Conservation (phyloP, 2,113 vertebrate genomes). For the Mionectes macconnelli region DNA sequence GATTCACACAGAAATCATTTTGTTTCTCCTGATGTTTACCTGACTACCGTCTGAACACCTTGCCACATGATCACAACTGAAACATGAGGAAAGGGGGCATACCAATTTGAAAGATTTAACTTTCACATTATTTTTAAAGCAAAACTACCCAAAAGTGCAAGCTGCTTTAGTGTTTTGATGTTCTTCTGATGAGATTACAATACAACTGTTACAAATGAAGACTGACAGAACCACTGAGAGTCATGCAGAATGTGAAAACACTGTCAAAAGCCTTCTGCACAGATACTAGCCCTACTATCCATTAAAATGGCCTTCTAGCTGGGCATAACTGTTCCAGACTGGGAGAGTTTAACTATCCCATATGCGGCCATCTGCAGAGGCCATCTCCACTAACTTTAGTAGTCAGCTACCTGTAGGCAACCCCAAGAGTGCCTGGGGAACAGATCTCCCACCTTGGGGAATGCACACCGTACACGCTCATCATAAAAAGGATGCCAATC, state of each 20-base stretch:
- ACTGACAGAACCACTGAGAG: neutral
- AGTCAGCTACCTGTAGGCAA: neutral
- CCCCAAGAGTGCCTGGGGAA: neutral
- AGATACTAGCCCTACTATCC: neutral
- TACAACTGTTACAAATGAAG: neutral
- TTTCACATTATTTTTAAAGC: neutral
- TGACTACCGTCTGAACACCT: neutral
- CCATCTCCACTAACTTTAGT: neutral
- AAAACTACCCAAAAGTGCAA: neutral
- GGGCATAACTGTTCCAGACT: rapidly evolving
- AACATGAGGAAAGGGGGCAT: neutral
- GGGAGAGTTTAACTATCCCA: rapidly evolving
- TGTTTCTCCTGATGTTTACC: neutral
- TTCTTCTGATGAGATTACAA: neutral
- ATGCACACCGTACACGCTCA: rapidly evolving
- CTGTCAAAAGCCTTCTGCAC: neutral
- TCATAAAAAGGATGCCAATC: neutral
- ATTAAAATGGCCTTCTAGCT: neutral
- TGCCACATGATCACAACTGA: neutral
- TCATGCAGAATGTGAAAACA: neutral
- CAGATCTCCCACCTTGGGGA: neutral
- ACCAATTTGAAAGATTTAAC: neutral
- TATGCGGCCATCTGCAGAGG: neutral
- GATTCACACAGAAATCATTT: neutral
- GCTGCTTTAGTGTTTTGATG: neutral